Conservation (phyloP, 2,797 vertebrate species). For the Okamejei kenojei region DNA sequence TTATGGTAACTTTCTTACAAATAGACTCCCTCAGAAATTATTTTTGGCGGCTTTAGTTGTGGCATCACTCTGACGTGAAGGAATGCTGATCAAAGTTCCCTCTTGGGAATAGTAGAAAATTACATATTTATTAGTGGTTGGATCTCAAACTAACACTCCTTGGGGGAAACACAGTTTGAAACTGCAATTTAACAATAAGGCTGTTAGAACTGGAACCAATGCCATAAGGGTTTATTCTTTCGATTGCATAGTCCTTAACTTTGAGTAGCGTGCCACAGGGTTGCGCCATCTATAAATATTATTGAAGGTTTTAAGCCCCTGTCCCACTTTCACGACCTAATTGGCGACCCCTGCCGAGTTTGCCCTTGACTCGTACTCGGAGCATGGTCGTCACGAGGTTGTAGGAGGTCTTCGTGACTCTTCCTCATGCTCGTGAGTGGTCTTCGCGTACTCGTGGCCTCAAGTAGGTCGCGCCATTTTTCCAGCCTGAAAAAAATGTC, state of each 20-base stretch:
- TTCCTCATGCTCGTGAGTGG: no score
- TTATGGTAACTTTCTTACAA: background rate
- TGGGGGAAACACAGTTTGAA: background rate
- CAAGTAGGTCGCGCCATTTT: no score
- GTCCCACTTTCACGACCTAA: no score
- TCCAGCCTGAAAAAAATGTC: no score
- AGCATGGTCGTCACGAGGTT: no score
- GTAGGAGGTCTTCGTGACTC: no score
- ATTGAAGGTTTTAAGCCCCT: background rate
- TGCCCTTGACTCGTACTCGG: no score
- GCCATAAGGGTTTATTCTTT: background rate
- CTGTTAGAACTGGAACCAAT: background rate
- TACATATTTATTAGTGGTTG: background rate
- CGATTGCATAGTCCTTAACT: background rate
- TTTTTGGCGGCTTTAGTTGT: background rate
- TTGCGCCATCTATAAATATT: background rate
- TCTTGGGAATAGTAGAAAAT: background rate
- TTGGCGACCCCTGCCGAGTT: no score
- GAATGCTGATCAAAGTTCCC: background rate
- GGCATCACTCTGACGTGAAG: background rate
- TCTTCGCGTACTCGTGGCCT: no score
- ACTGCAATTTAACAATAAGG: background rate
- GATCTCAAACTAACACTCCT: background rate
- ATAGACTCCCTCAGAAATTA: background rate
- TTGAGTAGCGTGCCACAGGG: background rate